These are phyloP conservation scores for Epistrophe grossulariae DNA, from an alignment of 2,888 invertebrate genomes.

Conservation along the genomic window DNA sequence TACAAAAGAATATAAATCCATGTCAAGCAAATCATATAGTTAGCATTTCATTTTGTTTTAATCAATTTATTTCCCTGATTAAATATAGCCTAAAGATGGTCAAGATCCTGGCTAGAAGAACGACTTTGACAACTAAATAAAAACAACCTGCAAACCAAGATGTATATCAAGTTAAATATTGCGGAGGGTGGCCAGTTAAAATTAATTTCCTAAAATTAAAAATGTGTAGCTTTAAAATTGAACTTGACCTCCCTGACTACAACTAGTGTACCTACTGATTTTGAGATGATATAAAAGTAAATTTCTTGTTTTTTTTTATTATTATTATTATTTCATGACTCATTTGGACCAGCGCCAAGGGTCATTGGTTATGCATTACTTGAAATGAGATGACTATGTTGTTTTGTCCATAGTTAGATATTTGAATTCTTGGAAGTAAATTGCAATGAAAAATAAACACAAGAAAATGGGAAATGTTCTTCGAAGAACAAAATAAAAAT, in stretches of 20 bases:
- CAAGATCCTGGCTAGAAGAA: too few species aligned
- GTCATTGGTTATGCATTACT: slow-evolving; percentile 23
- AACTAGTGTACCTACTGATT: not conserved
- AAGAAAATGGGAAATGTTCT: not conserved
- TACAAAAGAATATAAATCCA: too few species aligned
- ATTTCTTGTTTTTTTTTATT: not conserved
- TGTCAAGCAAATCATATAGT: too few species aligned
- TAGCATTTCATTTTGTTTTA: too few species aligned
- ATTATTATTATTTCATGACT: slow-evolving; percentile 1
- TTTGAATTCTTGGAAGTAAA: not conserved
- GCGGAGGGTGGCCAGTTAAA: too few species aligned
- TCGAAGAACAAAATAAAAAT: not conserved
- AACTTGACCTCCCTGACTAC: not conserved
- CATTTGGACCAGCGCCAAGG: slow-evolving; percentile 51
- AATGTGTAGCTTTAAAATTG: not conserved
- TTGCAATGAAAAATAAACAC: not conserved
- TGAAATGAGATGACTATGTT: slow-evolving; percentile 18
- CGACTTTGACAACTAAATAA: too few species aligned
- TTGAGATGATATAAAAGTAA: slow-evolving; percentile 5
- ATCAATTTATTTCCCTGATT: too few species aligned
- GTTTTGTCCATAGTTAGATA: not conserved
- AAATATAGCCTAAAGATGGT: too few species aligned
- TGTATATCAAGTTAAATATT: too few species aligned
- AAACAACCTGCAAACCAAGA: too few species aligned
- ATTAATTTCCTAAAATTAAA: not conserved